Evolutionary conservation across 2,888 invertebrate genomes (phyloP), one percentile per base, ranked within the genome.

Genomic region (Torymus aiolomorphi): DNA sequence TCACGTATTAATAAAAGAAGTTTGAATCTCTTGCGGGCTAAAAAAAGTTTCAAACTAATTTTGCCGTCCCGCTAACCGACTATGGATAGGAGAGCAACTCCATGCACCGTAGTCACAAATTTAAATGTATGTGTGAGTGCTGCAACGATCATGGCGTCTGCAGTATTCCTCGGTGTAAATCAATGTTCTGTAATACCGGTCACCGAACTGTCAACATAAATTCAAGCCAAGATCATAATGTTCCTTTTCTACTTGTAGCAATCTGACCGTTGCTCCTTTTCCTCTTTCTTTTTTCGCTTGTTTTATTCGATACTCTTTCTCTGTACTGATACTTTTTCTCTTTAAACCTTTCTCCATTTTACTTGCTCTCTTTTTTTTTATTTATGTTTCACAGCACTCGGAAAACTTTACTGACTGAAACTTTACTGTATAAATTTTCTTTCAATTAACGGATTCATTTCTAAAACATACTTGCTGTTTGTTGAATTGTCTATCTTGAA

Each of bases 141-240:
- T 42, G 13, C 10, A 11, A 31, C 24, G 54, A 52, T 24, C 49
- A 18, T 61, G 31, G 11, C 59, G 2, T 65, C 49, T n/a, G n/a
- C n/a, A 16, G 13, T 18, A 10, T 24, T 11, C 10, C 75, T n/a
- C 61, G 72, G 66, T 78, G 78, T 78, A 72, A 78, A 78, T 78
- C 78, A 78, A 78, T 66, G 77, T 49, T 70, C 51, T 61, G 71
- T 71, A 77, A 77, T 77, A 77, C 72, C 12, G 20, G 73, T 78
- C 69, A 18, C 12, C 24, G 61, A 84, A 81, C 82, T 82, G 63
- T 56, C 76, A 81, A 77, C 82, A 82, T 82, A 83, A 84, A 83
- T 84, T 79, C 24, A 24, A 2, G 10, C 51, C 42, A 56, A 57
- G 57, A 66, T 72, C 20, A 52, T 31, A 78, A 72, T 57, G 57